phyloP scores from a whole-genome alignment of 2,113 vertebrate genomes.

The Neotragus moschatus region DNA sequence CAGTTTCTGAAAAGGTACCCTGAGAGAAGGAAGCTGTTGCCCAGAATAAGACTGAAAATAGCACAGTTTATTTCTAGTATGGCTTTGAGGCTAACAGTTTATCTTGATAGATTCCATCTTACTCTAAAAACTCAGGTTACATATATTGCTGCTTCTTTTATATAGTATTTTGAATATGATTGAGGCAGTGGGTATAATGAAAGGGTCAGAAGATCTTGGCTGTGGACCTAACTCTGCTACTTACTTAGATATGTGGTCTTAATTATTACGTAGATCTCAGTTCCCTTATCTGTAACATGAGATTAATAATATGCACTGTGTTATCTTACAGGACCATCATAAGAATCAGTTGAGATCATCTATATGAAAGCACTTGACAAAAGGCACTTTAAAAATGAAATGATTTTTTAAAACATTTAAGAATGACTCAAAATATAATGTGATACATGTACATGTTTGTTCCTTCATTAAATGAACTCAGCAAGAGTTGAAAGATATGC shows the following conservation, averaged over 20 bases:
- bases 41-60: not conserved
- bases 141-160: not conserved
- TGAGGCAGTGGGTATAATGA: not conserved
- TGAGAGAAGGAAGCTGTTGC: not conserved
- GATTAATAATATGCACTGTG: not conserved
- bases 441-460: not conserved
- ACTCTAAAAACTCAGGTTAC: not conserved
- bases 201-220: not conserved
- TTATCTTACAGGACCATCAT: constrained; percentile 20
- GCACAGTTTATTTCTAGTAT: not conserved
- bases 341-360: not conserved
- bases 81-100: not conserved
- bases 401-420: not conserved
- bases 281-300: not conserved
- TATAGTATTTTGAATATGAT: not conserved
- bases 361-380: not conserved
- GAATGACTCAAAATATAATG: not conserved
- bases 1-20: not conserved
- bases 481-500: not conserved
- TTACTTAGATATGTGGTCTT: not conserved
- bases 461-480: not conserved
- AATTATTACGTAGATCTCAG: not conserved
- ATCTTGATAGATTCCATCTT: not conserved
- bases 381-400: not conserved
- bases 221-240: not conserved